phyloP scores from a whole-genome alignment of 2,113 vertebrate species.

The Lonchura striata region DNA sequence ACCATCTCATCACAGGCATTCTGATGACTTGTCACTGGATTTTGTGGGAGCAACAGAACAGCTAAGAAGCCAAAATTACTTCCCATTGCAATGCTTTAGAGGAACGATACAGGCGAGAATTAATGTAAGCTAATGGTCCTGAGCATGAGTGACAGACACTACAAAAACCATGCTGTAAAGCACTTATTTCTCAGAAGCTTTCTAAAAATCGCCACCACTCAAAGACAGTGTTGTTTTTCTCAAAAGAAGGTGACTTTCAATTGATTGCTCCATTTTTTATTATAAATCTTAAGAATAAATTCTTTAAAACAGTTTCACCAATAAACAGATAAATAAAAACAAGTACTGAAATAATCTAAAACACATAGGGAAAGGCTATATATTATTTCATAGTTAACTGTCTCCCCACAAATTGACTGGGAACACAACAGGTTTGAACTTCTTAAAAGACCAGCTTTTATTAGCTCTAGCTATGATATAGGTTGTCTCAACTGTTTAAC shows the following conservation, averaged over 20 bases:
- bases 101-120: fast-evolving
- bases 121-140: background rate
- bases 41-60: constrained; percentile 14
- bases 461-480: background rate
- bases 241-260: background rate
- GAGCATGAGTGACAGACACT: background rate
- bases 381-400: background rate
- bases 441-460: background rate
- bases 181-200: background rate
- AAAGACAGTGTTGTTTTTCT: background rate
- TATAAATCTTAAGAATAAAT: background rate
- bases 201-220: background rate
- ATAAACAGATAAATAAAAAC: background rate
- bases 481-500: background rate
- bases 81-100: background rate
- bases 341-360: background rate
- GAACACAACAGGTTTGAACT: background rate
- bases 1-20: constrained; percentile 29
- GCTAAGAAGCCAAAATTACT: constrained; percentile 29
- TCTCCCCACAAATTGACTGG: background rate
- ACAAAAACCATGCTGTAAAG: background rate
- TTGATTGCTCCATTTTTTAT: background rate
- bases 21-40: constrained; percentile 57
- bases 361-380: background rate
- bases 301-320: background rate